Base-by-base conservation (phyloP, 2,113 vertebrate species). In the Dryoscopus gambensis region DNA sequence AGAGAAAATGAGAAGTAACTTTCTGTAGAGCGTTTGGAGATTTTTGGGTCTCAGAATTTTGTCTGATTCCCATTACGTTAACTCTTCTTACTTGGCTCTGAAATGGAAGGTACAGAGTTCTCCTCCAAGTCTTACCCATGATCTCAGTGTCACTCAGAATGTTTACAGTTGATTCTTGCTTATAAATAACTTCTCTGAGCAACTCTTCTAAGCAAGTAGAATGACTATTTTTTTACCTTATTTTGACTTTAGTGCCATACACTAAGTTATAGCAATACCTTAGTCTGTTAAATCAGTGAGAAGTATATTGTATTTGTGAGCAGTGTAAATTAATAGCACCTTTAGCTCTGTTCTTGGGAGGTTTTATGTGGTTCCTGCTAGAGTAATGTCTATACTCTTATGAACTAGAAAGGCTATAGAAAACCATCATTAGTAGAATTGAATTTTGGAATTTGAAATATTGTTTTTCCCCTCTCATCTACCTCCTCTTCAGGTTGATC, bases 401-500 rank as follows among this genome's bases (percentile, higher is more conserved):
- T 2, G 2, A 65, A 42, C 37, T 84, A 40, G 37, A 69, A 78
- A 67, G 47, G 46, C 42, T 44, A 5, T 13, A 80, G 55, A 52
- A 93, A 35, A 21, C 28, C 27, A 16, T 24, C 5, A 4, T 70
- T 52, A 24, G 8, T 59, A 55, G 10, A 47, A 35, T 40, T 62
- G 4, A 37, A 31, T 80, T 80, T 77, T 74, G 19, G 15, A 70
- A 46, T 84, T 46, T 42, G 31, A 65, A 46, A 2, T 90, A 11
- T 19, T 76, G 37, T 42, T 35, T 69, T 55, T 15, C 16, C 46
- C 6, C 2, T 81, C 35, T 65, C 33, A 16, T 74, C 65, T 60
- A 50, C 31, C 52, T 87, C 40, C 17, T 73, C 70, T 94, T 75
- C 94, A 99, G 99, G 99, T 99, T 94, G 99, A 99, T 84, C 97